phyloP scores from a whole-genome alignment of 2,888 invertebrate species.

The Calameuta pallipes region DNA sequence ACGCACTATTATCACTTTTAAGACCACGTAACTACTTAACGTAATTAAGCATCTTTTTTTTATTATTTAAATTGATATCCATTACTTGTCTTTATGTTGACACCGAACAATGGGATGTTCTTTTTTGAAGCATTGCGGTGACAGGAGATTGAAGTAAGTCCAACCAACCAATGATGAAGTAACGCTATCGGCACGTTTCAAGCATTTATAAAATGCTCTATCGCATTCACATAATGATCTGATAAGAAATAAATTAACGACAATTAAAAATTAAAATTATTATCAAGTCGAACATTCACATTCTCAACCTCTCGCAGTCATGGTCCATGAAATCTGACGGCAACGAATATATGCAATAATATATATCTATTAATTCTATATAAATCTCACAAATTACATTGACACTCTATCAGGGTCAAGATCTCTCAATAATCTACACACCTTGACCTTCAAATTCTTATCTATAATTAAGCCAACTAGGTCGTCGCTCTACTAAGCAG shows the following conservation, averaged over 20 bases:
- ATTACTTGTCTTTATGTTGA: constrained; percentile 34
- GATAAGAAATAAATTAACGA: constrained; percentile 22
- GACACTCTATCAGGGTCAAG: background rate
- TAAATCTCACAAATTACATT: background rate
- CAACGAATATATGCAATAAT: too few species aligned
- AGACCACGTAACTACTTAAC: background rate
- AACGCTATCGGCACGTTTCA: constrained; percentile 70
- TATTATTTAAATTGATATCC: constrained; percentile 29
- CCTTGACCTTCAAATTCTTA: background rate
- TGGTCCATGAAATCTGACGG: background rate
- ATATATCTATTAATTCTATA: too few species aligned
- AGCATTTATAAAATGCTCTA: constrained; percentile 74
- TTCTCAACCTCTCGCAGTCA: background rate
- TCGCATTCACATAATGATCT: constrained; percentile 82
- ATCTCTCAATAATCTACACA: background rate
- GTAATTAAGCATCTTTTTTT: constrained; percentile 64
- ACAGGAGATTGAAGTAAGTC: constrained; percentile 80
- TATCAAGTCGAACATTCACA: background rate
- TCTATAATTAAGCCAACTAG: background rate
- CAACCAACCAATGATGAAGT: constrained; percentile 73
- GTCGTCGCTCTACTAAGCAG: background rate
- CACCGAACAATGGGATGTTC: constrained; percentile 42
- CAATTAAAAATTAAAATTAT: background rate
- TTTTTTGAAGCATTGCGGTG: constrained; percentile 77
- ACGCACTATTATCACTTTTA: constrained; percentile 4